Evolutionary conservation across 2,113 vertebrate genomes (phyloP).

Genomic region (Copsychus sechellarum): DNA sequence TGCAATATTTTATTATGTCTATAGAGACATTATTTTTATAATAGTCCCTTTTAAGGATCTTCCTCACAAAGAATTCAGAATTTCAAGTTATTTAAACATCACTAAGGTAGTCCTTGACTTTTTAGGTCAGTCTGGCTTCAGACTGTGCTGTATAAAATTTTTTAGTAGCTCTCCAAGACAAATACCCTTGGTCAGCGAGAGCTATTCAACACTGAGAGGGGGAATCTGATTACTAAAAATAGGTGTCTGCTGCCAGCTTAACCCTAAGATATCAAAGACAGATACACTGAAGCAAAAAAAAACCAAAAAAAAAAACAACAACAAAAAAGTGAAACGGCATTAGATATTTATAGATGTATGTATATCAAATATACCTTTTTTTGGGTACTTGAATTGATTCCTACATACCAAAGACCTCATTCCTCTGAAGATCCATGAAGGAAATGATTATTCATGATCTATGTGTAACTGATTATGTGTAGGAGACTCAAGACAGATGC

Average conservation of each 20-base stretch:
- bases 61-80: background rate
- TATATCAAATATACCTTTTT: background rate
- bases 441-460: background rate
- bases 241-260: background rate
- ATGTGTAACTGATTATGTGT: background rate
- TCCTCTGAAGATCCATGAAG: background rate
- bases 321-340: background rate
- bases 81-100: slow-evolving; percentile 2
- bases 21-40: background rate
- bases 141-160: background rate
- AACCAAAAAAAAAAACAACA: background rate
- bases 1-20: slow-evolving; percentile 8
- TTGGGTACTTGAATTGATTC: background rate
- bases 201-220: background rate
- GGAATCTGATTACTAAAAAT: background rate
- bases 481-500: background rate
- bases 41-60: background rate
- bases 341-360: background rate
- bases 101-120: background rate
- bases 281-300: background rate
- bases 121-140: background rate
- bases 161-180: background rate
- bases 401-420: background rate
- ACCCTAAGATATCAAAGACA: background rate
- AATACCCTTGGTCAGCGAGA: background rate